These are phyloP conservation scores for Cataglyphis hispanica DNA, from an alignment of 1,140 invertebrate species.

Conservation along the genomic window DNA sequence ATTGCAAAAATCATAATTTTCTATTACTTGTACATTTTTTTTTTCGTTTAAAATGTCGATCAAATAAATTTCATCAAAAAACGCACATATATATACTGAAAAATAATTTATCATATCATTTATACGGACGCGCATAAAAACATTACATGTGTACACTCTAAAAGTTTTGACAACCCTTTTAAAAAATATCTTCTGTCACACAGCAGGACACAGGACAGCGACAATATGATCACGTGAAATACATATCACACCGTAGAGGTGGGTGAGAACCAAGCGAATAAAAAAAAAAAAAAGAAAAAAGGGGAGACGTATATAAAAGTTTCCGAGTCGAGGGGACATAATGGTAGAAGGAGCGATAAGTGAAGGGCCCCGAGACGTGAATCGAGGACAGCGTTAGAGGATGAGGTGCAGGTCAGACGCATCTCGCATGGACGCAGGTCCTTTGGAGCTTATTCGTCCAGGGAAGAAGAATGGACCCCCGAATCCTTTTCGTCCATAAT, in stretches of 20 bases:
- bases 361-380: conserved; percentile 76
- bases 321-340: conserved; percentile 52
- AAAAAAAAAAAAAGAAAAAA: conserved; percentile 16
- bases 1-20: not conserved
- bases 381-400: conserved; percentile 72
- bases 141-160: not conserved
- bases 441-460: conserved; percentile 85
- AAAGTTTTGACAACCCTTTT: conserved; percentile 35
- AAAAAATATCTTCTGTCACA: conserved; percentile 18
- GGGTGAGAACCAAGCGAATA: conserved; percentile 39
- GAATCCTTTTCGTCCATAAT: conserved; percentile 84
- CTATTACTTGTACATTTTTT: conserved; percentile 2
- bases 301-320: conserved; percentile 56
- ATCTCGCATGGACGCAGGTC: conserved; percentile 83
- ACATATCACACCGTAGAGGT: conserved; percentile 21
- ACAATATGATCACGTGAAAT: conserved; percentile 38
- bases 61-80: not conserved
- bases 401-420: conserved; percentile 76
- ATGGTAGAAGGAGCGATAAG: conserved; percentile 72
- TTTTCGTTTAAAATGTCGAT: not conserved
- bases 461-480: conserved; percentile 81
- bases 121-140: not conserved
- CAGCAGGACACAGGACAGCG: not conserved
- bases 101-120: not conserved
- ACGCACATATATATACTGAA: not conserved